These are phyloP conservation scores for Anguilla marmorata DNA, from an alignment of 2,797 vertebrate species.

Conservation along the genomic window DNA sequence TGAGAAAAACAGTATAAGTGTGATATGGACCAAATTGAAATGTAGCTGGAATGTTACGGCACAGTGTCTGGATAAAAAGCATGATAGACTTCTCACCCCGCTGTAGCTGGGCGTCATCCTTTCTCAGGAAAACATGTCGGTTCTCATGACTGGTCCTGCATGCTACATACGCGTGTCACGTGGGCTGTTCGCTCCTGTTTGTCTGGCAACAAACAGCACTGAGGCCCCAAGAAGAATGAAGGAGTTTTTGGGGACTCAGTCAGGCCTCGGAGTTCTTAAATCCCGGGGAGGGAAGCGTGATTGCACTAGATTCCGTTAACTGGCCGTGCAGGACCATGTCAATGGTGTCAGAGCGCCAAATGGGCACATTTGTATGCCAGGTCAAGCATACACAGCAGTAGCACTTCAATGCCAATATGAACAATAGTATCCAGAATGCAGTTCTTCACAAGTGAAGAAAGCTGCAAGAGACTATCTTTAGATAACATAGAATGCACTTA, in stretches of 20 bases:
- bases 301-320: neutral
- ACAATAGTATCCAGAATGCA: constrained; percentile 34
- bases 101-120: too few species aligned
- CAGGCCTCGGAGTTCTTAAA: neutral
- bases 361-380: neutral
- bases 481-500: constrained; percentile 53
- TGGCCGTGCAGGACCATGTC: neutral
- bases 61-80: too few species aligned
- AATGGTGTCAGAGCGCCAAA: neutral
- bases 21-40: neutral
- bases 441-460: constrained; percentile 53
- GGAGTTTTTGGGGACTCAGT: neutral
- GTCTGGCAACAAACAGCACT: too few species aligned
- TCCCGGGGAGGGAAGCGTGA: neutral
- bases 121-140: too few species aligned
- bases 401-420: constrained; percentile 1
- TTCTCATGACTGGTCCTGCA: too few species aligned
- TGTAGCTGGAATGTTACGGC: neutral
- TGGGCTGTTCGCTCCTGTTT: too few species aligned
- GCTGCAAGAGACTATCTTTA: constrained; percentile 60
- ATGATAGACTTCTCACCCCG: too few species aligned
- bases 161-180: too few species aligned
- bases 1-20: neutral
- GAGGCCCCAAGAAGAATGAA: too few species aligned
- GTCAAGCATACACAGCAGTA: neutral